These are phyloP conservation scores for Onychorhynchus coronatus DNA, from an alignment of 2,113 vertebrate genomes.

Conservation along the genomic window DNA sequence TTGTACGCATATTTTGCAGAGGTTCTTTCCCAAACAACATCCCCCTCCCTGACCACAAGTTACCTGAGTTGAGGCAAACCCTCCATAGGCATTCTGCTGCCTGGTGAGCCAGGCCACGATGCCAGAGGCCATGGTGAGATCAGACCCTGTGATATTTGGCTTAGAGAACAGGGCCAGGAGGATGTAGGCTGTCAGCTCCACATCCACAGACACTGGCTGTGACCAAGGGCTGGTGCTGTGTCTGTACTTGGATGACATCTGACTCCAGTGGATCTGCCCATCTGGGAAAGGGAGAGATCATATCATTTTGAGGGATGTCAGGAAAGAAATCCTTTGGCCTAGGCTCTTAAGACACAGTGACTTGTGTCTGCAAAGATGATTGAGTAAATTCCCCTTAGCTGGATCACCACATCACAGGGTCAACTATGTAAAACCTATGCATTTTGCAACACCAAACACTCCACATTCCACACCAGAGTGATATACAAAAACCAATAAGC, in stretches of 20 bases:
- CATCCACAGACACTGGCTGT: slow-evolving; percentile 42
- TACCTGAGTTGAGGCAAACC: slow-evolving; percentile 90
- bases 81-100: slow-evolving; percentile 84
- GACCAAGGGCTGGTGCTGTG: slow-evolving; percentile 18
- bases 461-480: not conserved
- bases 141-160: slow-evolving; percentile 47
- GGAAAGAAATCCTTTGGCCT: not conserved
- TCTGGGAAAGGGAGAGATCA: slow-evolving; percentile 3
- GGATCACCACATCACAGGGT: not conserved
- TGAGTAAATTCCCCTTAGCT: not conserved
- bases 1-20: not conserved
- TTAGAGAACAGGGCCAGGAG: slow-evolving; percentile 74
- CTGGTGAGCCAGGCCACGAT: slow-evolving; percentile 81
- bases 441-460: not conserved
- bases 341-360: not conserved
- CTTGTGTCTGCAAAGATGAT: not conserved
- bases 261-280: slow-evolving; percentile 64
- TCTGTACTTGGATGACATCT: not conserved
- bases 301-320: not conserved
- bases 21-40: not conserved
- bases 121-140: slow-evolving; percentile 61
- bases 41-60: not conserved
- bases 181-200: slow-evolving; percentile 80
- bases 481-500: not conserved
- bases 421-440: not conserved